Conservation (phyloP, 35 echinoderm and acorn worm genomes). For the Amphiura filiformis region DNA sequence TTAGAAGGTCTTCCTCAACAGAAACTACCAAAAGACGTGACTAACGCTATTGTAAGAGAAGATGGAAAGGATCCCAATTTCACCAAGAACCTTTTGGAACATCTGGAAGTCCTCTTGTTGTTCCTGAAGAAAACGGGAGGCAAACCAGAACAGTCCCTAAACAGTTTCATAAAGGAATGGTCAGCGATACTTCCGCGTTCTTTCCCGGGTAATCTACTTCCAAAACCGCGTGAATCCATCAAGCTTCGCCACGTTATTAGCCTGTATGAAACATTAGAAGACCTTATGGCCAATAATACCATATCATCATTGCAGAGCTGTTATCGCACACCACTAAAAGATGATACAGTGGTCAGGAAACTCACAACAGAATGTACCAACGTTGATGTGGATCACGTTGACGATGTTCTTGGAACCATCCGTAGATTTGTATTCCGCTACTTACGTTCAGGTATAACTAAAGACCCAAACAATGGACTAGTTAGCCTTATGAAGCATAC, state of each 20-base stretch:
- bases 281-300: background rate
- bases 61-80: background rate
- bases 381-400: background rate
- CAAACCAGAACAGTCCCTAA: background rate
- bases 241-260: constrained; percentile 21
- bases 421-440: background rate
- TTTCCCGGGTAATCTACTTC: background rate
- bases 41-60: background rate
- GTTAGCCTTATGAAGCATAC: background rate
- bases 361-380: background rate
- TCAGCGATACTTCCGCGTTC: background rate
- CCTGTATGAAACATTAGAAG: constrained; percentile 30
- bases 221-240: background rate
- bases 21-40: constrained; percentile 16
- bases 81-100: constrained; percentile 11
- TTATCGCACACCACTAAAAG: background rate
- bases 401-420: background rate
- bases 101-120: constrained; percentile 9
- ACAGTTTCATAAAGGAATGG: constrained; percentile 20
- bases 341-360: background rate
- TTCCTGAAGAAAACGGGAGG: constrained; percentile 28
- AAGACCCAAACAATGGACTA: background rate
- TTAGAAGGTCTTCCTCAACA: background rate
- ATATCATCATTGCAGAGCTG: background rate
- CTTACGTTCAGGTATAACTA: background rate